Evolutionary conservation across 2,113 vertebrate genomes (phyloP).

Genomic region (Todiramphus saurophagus): DNA sequence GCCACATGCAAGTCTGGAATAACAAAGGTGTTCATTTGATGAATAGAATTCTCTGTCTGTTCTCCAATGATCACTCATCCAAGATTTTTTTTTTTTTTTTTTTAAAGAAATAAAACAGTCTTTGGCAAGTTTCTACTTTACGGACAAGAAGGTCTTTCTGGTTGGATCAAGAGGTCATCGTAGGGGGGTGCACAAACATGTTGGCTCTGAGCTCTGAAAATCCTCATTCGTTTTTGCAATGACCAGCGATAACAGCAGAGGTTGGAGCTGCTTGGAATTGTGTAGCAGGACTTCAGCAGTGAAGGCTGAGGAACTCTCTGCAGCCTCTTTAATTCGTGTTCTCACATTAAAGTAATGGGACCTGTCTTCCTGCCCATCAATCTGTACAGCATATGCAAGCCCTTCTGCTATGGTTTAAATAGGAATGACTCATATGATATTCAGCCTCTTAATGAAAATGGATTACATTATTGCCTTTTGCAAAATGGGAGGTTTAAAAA

Average conservation of each 20-base stretch:
- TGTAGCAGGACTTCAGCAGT: neutral
- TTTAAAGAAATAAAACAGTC: neutral
- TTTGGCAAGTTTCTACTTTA: neutral
- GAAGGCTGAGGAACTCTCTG: neutral
- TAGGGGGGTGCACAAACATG: neutral
- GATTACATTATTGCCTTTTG: conserved; percentile 28
- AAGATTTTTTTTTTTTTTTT: neutral
- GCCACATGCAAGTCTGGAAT: neutral
- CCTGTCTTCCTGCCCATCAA: conserved; percentile 40
- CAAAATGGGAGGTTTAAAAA: conserved; percentile 57
- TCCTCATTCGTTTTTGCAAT: neutral
- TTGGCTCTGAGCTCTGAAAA: neutral
- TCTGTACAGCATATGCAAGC: conserved; percentile 40
- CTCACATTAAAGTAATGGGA: conserved; percentile 39
- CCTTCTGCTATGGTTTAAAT: conserved; percentile 41
- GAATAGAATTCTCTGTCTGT: neutral
- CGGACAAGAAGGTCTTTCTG: neutral
- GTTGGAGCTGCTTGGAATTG: neutral
- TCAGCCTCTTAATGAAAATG: conserved; percentile 51
- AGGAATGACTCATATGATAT: conserved; percentile 53
- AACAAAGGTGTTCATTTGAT: neutral
- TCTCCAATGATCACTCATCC: neutral
- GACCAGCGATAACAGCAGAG: neutral
- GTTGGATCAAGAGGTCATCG: neutral
- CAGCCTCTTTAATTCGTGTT: conserved; percentile 8